A percentile compares a stretch with the other conserved stretches of the same genome.
Evolutionary conservation across 2,113 vertebrate species (phyloP).

Genomic region (Corydoras maculifer): DNA sequence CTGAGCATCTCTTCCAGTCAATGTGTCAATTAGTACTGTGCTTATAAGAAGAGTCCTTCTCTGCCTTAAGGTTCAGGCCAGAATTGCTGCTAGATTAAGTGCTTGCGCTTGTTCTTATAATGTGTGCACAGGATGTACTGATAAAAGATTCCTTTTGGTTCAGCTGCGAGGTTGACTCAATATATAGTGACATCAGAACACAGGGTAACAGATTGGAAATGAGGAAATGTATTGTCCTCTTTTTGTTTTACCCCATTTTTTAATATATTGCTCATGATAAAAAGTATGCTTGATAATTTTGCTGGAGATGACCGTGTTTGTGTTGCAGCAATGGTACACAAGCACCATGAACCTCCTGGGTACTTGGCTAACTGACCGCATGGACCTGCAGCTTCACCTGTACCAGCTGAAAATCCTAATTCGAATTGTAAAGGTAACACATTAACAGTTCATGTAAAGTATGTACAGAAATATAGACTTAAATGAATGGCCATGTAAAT

Average conservation of each 20-base stretch:
- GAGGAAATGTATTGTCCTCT: too few species aligned
- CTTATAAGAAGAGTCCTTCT: slow-evolving; percentile 22
- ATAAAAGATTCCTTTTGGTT: too few species aligned
- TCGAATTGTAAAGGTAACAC: slow-evolving; percentile 87
- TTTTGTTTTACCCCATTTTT: too few species aligned
- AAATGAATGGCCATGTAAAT: background rate
- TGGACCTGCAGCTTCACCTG: slow-evolving; percentile 97
- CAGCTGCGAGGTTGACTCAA: too few species aligned
- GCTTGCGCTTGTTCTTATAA: background rate
- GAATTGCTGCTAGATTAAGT: background rate
- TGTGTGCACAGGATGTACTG: too few species aligned
- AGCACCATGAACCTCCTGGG: slow-evolving; percentile 94
- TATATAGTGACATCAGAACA: too few species aligned
- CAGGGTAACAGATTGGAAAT: too few species aligned
- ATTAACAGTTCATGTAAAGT: background rate
- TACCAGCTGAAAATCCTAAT: slow-evolving; percentile 98
- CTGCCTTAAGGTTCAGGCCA: background rate
- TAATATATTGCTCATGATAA: too few species aligned
- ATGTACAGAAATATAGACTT: too few species aligned
- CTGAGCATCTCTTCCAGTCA: slow-evolving; percentile 34
- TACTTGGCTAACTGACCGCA: slow-evolving; percentile 95
- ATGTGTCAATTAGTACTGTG: slow-evolving; percentile 36
- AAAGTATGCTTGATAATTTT: slow-evolving; percentile 38
- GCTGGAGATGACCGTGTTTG: slow-evolving; percentile 73
- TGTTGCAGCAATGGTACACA: slow-evolving; percentile 99